These are phyloP conservation scores for Mesocentrotus franciscanus DNA, from an alignment of 53 echinoderm and acorn worm genomes.

Conservation along the genomic window DNA sequence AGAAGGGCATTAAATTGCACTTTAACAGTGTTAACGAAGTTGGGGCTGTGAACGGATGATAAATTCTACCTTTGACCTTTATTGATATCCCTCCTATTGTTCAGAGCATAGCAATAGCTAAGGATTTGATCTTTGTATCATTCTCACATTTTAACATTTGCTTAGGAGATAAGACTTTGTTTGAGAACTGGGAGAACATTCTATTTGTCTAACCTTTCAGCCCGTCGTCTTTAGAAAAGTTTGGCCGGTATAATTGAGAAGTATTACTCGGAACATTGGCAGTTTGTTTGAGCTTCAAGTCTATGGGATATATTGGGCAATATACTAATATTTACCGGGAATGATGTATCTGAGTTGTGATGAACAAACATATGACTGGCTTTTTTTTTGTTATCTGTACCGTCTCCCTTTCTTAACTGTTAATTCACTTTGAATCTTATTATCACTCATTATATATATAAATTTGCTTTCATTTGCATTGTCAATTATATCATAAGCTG, in stretches of 20 bases:
- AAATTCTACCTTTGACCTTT: conserved; percentile 6
- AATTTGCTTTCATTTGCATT: neutral
- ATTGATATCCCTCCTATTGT: neutral
- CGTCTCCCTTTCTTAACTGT: neutral
- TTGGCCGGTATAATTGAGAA: neutral
- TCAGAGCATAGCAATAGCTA: neutral
- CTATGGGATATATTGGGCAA: neutral
- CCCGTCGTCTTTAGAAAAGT: neutral
- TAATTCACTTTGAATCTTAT: no score
- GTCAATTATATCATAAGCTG: neutral
- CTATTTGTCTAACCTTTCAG: conserved; percentile 27
- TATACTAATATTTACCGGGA: neutral
- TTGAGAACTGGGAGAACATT: conserved; percentile 19
- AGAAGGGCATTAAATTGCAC: no score
- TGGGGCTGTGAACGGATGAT: no score
- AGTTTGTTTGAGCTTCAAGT: neutral
- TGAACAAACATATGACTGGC: neutral
- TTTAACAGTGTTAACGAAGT: no score
- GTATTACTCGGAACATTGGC: neutral
- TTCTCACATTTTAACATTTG: conserved; percentile 46
- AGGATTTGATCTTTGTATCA: conserved; percentile 13
- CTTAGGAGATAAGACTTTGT: conserved; percentile 40
- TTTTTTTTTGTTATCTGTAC: neutral
- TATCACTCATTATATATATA: neutral
- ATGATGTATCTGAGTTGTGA: neutral